These are phyloP conservation scores for Copidosoma aretas DNA, from an alignment of 2,888 invertebrate genomes.

Conservation along the genomic window DNA sequence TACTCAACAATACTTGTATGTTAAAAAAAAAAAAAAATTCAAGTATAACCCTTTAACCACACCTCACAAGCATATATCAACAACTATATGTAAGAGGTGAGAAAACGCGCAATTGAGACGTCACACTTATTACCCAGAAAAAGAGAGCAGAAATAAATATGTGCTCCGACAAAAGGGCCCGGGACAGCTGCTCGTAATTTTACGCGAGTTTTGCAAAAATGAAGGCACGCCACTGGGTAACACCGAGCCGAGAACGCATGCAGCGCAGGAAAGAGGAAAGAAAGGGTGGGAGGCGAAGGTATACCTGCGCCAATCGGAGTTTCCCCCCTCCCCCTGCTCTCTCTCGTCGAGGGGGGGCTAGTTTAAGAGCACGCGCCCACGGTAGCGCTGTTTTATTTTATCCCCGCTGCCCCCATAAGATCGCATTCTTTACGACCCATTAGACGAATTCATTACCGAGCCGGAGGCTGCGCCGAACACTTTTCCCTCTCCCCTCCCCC, in stretches of 20 bases:
- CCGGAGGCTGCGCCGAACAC: conserved; percentile 52
- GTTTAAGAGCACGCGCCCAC: conserved; percentile 55
- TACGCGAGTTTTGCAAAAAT: conserved; percentile 27
- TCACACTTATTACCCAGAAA: background rate
- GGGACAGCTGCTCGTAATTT: conserved; percentile 23
- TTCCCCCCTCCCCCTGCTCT: conserved; percentile 37
- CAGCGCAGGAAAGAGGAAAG: too few species aligned
- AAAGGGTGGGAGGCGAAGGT: background rate
- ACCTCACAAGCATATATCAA: background rate
- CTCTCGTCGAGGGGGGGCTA: conserved; percentile 47
- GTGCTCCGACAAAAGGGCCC: background rate
- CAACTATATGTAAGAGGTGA: background rate
- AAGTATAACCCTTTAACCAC: too few species aligned
- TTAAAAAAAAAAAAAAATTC: background rate
- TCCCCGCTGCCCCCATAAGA: conserved; percentile 61
- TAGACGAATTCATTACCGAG: conserved; percentile 62
- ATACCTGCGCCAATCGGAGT: conserved; percentile 29
- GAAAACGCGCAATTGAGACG: conserved; percentile 23
- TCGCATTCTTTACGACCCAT: conserved; percentile 63
- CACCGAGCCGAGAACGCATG: conserved; percentile 10
- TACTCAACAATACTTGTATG: too few species aligned
- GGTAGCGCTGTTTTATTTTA: conserved; percentile 61
- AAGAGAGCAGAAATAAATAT: background rate
- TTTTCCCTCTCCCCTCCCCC: conserved; percentile 41
- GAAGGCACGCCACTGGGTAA: conserved; percentile 9